Conservation (phyloP, 2,888 invertebrate genomes). For the Hypomecis punctinalis region DNA sequence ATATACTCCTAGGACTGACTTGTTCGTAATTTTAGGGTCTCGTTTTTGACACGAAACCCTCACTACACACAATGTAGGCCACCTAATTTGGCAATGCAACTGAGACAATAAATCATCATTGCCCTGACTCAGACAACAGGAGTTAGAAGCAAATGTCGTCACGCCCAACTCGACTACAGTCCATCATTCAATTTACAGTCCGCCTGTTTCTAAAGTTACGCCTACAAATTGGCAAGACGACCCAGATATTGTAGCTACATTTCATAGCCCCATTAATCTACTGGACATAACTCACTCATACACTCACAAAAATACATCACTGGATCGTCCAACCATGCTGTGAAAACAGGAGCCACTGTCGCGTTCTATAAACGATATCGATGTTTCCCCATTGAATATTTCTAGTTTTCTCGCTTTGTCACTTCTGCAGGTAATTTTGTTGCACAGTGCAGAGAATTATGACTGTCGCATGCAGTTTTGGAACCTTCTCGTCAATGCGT, state of each 20-base stretch:
- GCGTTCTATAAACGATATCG: not conserved
- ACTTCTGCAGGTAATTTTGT: not conserved
- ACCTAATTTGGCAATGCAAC: not conserved
- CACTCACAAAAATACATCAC: slow-evolving; percentile 40
- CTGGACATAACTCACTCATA: slow-evolving; percentile 31
- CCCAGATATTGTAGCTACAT: slow-evolving; percentile 31
- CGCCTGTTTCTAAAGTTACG: slow-evolving; percentile 31
- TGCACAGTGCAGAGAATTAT: slow-evolving; percentile 43
- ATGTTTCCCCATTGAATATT: not conserved
- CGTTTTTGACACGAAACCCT: not conserved
- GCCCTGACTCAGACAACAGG: slow-evolving; percentile 13
- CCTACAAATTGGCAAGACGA: slow-evolving; percentile 40
- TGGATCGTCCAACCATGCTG: slow-evolving; percentile 2
- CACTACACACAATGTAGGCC: not conserved
- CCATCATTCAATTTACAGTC: slow-evolving; percentile 37
- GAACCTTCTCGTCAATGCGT: slow-evolving; percentile 40
- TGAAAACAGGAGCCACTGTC: not conserved
- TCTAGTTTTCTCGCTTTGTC: not conserved
- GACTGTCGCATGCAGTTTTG: slow-evolving; percentile 46
- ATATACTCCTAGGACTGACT: too few species aligned
- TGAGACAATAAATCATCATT: slow-evolving; percentile 13
- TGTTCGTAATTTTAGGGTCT: too few species aligned
- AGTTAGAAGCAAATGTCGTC: slow-evolving; percentile 24
- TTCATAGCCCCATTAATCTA: slow-evolving; percentile 35
- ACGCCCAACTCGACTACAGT: slow-evolving; percentile 17